Evolutionary conservation across 2,797 vertebrate species (phyloP).

Genomic region (Cyprinodon diabolis): DNA sequence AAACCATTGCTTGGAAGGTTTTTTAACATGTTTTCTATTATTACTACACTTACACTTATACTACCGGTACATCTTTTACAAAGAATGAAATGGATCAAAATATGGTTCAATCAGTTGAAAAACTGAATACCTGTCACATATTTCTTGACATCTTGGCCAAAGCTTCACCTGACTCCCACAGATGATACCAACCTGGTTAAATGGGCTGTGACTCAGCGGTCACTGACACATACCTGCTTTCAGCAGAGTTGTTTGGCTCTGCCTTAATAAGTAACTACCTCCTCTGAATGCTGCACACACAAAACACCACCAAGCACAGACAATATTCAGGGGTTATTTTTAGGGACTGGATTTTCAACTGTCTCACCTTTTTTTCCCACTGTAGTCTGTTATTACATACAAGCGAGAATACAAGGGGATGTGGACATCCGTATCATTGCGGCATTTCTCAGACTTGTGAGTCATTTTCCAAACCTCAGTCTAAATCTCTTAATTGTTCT

Average conservation of each 20-base stretch:
- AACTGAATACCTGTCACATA: background rate
- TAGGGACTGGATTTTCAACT: background rate
- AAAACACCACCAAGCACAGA: conserved; percentile 8
- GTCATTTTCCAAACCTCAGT: background rate
- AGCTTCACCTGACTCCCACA: background rate
- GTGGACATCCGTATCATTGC: background rate
- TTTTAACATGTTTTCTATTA: background rate
- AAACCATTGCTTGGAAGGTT: background rate
- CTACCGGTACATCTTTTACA: background rate
- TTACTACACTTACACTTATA: background rate
- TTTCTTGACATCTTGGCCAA: background rate
- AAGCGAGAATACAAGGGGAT: conserved; percentile 17
- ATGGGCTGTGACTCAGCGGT: conserved; percentile 35
- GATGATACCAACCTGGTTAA: conserved; percentile 8
- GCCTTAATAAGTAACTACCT: conserved; percentile 71
- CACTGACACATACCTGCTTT: conserved; percentile 52
- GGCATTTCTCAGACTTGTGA: background rate
- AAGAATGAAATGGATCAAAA: background rate
- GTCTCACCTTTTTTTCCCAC: conserved; percentile 6
- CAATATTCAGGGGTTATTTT: conserved; percentile 24
- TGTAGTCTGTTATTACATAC: conserved; percentile 14
- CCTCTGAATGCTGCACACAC: conserved; percentile 13
- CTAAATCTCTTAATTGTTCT: background rate
- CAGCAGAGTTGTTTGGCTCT: conserved; percentile 46
- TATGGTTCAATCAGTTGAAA: background rate